Evolutionary conservation across 1,140 invertebrate species (phyloP).

Genomic region (Eufriesea mexicana): DNA sequence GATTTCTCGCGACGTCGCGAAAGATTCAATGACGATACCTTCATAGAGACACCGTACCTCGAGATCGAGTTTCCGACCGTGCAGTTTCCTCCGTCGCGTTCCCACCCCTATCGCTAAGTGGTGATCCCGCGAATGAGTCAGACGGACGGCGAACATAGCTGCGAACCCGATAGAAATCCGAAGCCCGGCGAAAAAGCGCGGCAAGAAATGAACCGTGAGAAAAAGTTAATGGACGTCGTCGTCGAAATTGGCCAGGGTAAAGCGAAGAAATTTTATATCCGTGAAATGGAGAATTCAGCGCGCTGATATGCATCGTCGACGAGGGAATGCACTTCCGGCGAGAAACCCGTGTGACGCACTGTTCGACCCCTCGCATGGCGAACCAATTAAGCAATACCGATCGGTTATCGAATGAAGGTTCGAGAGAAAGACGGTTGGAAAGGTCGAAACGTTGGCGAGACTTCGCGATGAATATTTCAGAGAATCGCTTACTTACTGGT

Average conservation of each 20-base stretch:
- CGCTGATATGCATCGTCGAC: no score
- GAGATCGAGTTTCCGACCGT: background rate
- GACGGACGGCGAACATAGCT: conserved; percentile 2
- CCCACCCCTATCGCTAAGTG: background rate
- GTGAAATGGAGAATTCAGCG: background rate
- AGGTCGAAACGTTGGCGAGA: background rate
- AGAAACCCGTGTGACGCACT: no score
- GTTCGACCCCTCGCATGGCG: no score
- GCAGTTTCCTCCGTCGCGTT: background rate
- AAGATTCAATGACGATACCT: background rate
- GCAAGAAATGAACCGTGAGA: background rate
- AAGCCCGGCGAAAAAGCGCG: background rate
- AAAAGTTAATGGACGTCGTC: conserved; percentile 17
- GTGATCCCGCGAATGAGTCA: conserved; percentile 4
- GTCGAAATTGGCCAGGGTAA: no score
- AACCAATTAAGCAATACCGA: background rate
- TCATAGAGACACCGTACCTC: background rate
- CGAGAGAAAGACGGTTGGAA: background rate
- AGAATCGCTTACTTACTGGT: no score
- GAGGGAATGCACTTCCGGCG: no score
- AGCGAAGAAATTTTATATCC: no score
- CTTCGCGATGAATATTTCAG: background rate
- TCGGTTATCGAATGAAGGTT: background rate
- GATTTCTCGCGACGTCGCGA: background rate
- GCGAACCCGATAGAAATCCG: background rate